Percentiles rank a stretch among this genome's conserved stretches.
Evolutionary conservation across 2,113 vertebrate species (phyloP).

Genomic region (Sterrhoptilus dennistouni): DNA sequence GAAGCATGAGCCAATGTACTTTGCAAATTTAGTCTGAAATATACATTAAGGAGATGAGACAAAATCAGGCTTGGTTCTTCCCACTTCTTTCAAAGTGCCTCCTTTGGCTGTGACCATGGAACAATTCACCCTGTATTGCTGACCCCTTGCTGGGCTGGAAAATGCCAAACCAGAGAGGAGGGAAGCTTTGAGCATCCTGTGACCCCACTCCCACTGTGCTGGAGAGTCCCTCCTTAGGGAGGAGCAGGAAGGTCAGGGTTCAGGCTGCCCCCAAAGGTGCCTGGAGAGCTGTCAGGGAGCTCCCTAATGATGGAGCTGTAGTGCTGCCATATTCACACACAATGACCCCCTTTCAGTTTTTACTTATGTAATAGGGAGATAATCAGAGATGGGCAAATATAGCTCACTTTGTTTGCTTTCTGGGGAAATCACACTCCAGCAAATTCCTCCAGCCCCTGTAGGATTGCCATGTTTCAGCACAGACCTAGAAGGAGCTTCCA

Average conservation of each 20-base stretch:
- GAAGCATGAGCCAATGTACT: background rate
- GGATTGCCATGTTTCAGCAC: background rate
- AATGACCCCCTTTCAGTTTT: background rate
- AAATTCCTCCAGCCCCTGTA: background rate
- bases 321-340: background rate
- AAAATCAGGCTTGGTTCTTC: background rate
- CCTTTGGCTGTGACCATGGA: background rate
- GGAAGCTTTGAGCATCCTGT: background rate
- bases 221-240: background rate
- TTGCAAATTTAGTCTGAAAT: background rate
- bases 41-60: background rate
- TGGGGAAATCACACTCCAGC: background rate
- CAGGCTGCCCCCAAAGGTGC: background rate
- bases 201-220: background rate
- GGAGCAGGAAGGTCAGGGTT: background rate
- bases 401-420: background rate
- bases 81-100: background rate
- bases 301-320: background rate
- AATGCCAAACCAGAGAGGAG: background rate
- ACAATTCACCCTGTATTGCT: background rate
- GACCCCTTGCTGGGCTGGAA: background rate
- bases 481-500: conserved; percentile 32
- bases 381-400: background rate
- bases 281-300: background rate
- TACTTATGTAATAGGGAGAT: background rate